Base-by-base conservation (phyloP, 2,888 invertebrate species). In the Drosophila conformis region DNA sequence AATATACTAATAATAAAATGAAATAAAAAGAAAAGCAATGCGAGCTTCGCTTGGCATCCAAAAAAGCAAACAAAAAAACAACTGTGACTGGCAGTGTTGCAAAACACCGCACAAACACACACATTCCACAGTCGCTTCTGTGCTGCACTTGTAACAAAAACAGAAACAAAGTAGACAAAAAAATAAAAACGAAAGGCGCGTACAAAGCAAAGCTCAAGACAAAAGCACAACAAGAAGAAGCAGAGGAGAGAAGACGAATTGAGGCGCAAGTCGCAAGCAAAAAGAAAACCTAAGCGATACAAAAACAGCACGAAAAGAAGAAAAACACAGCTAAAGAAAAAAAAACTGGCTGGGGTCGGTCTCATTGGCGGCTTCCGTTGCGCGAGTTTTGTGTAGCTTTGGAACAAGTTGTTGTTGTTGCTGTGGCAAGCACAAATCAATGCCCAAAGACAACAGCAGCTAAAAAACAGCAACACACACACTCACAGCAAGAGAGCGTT, bases 321-420 rank as follows among this genome's bases (percentile, higher is more conserved):
- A 69, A 65, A 54, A 68, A 68, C 49, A 68, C 35, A 33, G 66
- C 48, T 42, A 38, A 18, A 40, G 25, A 38, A 35, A 69, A 81
- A 81, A 69, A 82, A 76, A 72, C 78, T 72, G 59, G 79, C 78
- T 80, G 68, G 76, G 75, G 72, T 80, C 73, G 78, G 75, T 75
- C 73, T 65, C 89, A 89, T 85, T 85, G 89, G 89, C 73, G 82
- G 89, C 85, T 85, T 85, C 89, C 85, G 85, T 73, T 89, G 85
- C 65, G 69, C 65, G 70, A 76, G 69, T 71, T 77, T 60, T 78
- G 73, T 78, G 76, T 75, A 69, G 78, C 71, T 79, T 72, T 82
- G 72, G 33, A 83, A 78, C 83, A 83, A 80, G 80, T 82, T 83
- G 83, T 69, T 35, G 74, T 56, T 60, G 60, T 48, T 46, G 58